Conservation (phyloP, 2,888 invertebrate genomes). For the Chouioia cunea region DNA sequence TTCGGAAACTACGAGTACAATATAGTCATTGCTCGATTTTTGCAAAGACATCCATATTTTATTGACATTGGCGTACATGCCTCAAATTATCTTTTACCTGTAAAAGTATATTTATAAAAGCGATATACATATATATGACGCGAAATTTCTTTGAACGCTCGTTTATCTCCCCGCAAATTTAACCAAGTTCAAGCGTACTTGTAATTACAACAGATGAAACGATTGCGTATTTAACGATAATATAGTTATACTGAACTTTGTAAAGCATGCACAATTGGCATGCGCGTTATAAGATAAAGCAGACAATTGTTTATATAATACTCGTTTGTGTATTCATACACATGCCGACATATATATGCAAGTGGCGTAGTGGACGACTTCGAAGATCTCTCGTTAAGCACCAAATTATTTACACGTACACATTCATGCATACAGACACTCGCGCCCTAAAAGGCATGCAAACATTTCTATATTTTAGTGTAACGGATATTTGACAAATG, state of each 20-base stretch:
- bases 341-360: constrained; percentile 48
- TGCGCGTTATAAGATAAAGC: constrained; percentile 57
- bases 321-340: constrained; percentile 58
- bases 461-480: constrained; percentile 23
- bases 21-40: constrained; percentile 55
- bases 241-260: constrained; percentile 51
- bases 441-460: neutral
- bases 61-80: constrained; percentile 51
- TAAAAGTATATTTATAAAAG: constrained; percentile 48
- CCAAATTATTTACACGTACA: constrained; percentile 6
- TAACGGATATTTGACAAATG: constrained; percentile 15
- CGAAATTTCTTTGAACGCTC: neutral
- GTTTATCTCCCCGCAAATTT: constrained; percentile 37
- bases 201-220: constrained; percentile 54
- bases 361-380: constrained; percentile 55
- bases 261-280: constrained; percentile 57
- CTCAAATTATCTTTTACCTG: constrained; percentile 35
- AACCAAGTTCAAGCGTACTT: constrained; percentile 60
- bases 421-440: constrained; percentile 2
- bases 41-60: constrained; percentile 48
- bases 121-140: neutral
- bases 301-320: constrained; percentile 55
- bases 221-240: constrained; percentile 53
- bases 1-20: constrained; percentile 47
- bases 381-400: constrained; percentile 56